Evolutionary conservation across 2,888 invertebrate species (phyloP).

Genomic region (Sarcophaga rosellei): DNA sequence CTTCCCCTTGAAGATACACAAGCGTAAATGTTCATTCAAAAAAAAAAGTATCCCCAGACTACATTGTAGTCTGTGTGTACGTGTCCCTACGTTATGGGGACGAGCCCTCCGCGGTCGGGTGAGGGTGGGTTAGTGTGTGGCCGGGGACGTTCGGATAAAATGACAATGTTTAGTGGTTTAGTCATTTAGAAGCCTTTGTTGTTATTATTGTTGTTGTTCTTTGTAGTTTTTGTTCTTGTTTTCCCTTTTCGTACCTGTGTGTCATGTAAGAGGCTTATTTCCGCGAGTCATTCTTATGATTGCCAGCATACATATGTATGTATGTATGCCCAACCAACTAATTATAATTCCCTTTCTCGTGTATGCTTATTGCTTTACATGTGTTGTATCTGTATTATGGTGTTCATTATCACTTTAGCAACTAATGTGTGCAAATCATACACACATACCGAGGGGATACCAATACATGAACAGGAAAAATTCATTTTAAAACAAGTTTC

Average conservation of each 20-base stretch:
- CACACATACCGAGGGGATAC: not conserved
- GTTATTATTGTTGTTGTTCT: too few species aligned
- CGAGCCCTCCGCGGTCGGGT: too few species aligned
- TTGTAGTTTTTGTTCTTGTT: not conserved
- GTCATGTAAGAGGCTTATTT: conserved; percentile 23
- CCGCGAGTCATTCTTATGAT: conserved; percentile 37
- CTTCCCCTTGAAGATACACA: too few species aligned
- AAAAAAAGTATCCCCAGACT: too few species aligned
- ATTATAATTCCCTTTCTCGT: conserved; percentile 8
- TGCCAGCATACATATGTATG: not conserved
- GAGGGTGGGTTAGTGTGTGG: too few species aligned
- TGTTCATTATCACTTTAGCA: conserved; percentile 54
- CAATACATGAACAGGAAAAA: conserved; percentile 9
- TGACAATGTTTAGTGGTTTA: too few species aligned
- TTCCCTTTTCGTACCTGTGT: conserved; percentile 9
- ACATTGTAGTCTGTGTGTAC: too few species aligned
- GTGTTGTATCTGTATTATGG: conserved; percentile 19
- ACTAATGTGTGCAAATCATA: conserved; percentile 44
- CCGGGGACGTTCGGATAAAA: too few species aligned
- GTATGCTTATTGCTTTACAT: not conserved
- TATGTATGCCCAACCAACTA: conserved; percentile 4
- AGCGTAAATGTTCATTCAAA: too few species aligned
- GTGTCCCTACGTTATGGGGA: too few species aligned
- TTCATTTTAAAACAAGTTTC: conserved; percentile 15
- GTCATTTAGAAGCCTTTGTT: not conserved